Conservation (phyloP, 35 echinoderm and acorn worm genomes). For the Apostichopus japonicus region DNA sequence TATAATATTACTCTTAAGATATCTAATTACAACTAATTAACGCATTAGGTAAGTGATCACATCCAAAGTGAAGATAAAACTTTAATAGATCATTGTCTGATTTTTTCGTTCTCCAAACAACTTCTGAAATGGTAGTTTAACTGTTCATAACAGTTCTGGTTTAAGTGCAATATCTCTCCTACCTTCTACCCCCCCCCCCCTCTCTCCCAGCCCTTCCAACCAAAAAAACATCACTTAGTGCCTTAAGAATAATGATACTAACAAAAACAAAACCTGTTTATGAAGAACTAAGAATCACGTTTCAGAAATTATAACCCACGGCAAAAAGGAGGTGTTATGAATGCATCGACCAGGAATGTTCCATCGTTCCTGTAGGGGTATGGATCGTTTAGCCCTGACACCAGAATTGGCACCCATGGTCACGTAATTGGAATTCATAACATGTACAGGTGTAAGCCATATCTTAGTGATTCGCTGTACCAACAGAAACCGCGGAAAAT, state of each 20-base stretch:
- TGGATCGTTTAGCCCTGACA: background rate
- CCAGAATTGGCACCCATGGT: conserved; percentile 20
- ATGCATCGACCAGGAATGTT: background rate
- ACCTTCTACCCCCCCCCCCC: background rate
- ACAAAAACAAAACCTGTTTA: no score
- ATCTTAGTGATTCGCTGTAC: background rate
- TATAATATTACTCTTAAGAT: no score
- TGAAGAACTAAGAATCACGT: no score
- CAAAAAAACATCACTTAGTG: background rate
- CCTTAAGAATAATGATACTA: no score
- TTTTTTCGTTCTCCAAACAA: no score
- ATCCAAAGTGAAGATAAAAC: no score
- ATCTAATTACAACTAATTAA: no score
- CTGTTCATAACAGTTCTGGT: no score
- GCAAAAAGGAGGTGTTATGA: background rate
- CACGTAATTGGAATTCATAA: conserved; percentile 25
- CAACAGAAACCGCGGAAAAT: no score
- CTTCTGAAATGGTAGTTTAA: no score
- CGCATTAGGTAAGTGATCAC: no score
- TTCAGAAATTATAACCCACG: background rate
- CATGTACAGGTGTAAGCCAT: conserved; percentile 9
- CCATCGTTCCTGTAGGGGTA: conserved; percentile 4
- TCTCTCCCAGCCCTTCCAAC: background rate
- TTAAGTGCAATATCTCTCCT: background rate
- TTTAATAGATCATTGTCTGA: no score